A percentile compares a stretch with the other conserved stretches of the same genome.
Evolutionary conservation across 2,888 invertebrate genomes (phyloP).

Genomic region (Nomada fabriciana): DNA sequence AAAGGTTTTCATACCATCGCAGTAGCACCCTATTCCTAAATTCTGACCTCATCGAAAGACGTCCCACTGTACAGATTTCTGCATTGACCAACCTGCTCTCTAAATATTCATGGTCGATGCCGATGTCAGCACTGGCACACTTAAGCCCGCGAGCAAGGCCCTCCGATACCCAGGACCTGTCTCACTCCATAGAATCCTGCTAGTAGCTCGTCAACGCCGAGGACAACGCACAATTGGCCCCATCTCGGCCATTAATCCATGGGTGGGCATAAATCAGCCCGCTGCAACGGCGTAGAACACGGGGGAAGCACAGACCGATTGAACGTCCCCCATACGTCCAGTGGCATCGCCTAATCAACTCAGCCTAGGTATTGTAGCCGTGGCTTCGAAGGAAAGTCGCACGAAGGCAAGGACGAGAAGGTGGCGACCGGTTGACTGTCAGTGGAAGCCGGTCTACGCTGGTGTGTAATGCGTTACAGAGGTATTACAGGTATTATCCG

Average conservation of each 20-base stretch:
- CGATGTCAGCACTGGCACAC: constrained; percentile 38
- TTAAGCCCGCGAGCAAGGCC: constrained; percentile 10
- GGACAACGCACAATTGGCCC: background rate
- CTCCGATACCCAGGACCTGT: background rate
- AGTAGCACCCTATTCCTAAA: no score
- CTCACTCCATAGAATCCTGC: background rate
- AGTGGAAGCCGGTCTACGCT: constrained; percentile 69
- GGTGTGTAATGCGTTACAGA: constrained; percentile 79
- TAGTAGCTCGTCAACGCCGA: background rate
- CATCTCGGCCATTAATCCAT: background rate
- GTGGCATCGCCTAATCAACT: constrained; percentile 9
- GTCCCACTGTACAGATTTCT: no score
- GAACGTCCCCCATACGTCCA: background rate
- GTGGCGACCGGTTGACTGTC: constrained; percentile 61
- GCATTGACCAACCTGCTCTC: no score
- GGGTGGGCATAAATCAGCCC: background rate
- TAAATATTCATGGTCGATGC: constrained; percentile 25
- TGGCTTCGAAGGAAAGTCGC: constrained; percentile 55
- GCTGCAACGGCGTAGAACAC: constrained; percentile 4
- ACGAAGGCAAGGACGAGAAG: constrained; percentile 65
- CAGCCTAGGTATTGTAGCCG: background rate
- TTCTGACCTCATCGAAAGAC: no score
- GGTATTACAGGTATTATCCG: constrained; percentile 82
- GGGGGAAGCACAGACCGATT: background rate
- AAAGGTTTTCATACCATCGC: background rate